A percentile compares a stretch with the other conserved stretches of the same genome.
phyloP scores from a whole-genome alignment of 2,888 invertebrate genomes.

The Eristalis tenax region DNA sequence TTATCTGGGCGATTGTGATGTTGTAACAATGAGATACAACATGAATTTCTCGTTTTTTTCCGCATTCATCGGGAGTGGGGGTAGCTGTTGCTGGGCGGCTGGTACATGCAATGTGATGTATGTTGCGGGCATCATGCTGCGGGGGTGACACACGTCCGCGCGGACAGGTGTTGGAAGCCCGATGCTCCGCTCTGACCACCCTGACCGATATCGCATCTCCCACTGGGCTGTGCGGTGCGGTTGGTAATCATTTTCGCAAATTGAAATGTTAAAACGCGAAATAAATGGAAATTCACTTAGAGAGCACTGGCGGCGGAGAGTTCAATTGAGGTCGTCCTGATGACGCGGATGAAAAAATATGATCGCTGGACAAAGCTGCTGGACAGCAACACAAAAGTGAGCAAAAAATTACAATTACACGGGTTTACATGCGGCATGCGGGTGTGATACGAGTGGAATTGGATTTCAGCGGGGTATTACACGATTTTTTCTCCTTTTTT shows the following conservation, averaged over 20 bases:
- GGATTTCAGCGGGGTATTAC: constrained; percentile 10
- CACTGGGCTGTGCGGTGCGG: constrained; percentile 32
- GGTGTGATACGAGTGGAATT: constrained; percentile 35
- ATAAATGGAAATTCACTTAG: constrained; percentile 70
- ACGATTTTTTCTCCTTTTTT: background rate
- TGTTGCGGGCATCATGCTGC: background rate
- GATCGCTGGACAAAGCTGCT: background rate
- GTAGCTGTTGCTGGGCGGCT: constrained; percentile 37
- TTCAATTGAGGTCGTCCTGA: constrained; percentile 60
- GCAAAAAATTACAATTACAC: constrained; percentile 49
- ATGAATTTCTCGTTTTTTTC: constrained; percentile 8
- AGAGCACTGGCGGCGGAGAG: constrained; percentile 16
- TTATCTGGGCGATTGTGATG: constrained; percentile 70
- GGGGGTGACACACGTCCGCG: background rate
- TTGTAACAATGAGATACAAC: constrained; percentile 65
- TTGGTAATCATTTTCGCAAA: constrained; percentile 68
- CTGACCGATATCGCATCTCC: constrained; percentile 49
- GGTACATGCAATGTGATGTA: constrained; percentile 37
- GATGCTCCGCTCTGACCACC: constrained; percentile 1
- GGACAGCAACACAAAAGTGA: constrained; percentile 2
- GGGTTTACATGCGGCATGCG: constrained; percentile 26
- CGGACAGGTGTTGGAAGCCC: constrained; percentile 66
- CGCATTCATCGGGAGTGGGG: constrained; percentile 6
- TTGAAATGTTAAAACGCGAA: constrained; percentile 69
- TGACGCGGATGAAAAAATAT: constrained; percentile 27